These are phyloP conservation scores for Sinohyriopsis cumingii DNA, from an alignment of 2,888 invertebrate species.

Conservation along the genomic window DNA sequence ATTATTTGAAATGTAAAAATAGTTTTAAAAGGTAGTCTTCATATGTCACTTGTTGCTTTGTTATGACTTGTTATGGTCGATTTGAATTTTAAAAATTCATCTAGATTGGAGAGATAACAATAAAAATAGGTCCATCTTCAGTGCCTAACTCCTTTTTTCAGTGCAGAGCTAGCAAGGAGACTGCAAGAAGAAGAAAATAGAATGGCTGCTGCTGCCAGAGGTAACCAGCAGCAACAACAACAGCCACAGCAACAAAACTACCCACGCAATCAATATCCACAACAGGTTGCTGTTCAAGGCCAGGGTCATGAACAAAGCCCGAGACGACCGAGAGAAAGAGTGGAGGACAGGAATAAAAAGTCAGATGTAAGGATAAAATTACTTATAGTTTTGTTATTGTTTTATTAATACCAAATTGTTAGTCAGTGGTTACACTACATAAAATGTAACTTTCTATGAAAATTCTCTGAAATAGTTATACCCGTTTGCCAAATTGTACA, in stretches of 20 bases:
- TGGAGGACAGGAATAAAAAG: slow-evolving; percentile 39
- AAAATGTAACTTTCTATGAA: no score
- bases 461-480: no score
- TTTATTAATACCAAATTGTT: background rate
- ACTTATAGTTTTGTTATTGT: background rate
- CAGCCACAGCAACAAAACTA: slow-evolving; percentile 26
- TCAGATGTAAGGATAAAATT: slow-evolving; percentile 23
- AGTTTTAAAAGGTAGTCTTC: no score
- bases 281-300: slow-evolving; percentile 7
- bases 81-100: no score
- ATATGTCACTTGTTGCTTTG: no score
- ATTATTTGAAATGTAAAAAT: no score
- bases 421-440: background rate
- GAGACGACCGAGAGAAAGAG: slow-evolving; percentile 25
- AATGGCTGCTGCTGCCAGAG: slow-evolving; percentile 49
- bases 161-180: slow-evolving; percentile 72
- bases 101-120: background rate
- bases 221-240: slow-evolving; percentile 23
- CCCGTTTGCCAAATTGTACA: no score
- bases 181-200: slow-evolving; percentile 73
- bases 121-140: background rate
- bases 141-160: slow-evolving; percentile 34
- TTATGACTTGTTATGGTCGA: no score
- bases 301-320: slow-evolving; percentile 12
- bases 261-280: background rate